Evolutionary conservation across 1,140 invertebrate genomes (phyloP).

Genomic region (Lordiphosa stackelbergi): DNA sequence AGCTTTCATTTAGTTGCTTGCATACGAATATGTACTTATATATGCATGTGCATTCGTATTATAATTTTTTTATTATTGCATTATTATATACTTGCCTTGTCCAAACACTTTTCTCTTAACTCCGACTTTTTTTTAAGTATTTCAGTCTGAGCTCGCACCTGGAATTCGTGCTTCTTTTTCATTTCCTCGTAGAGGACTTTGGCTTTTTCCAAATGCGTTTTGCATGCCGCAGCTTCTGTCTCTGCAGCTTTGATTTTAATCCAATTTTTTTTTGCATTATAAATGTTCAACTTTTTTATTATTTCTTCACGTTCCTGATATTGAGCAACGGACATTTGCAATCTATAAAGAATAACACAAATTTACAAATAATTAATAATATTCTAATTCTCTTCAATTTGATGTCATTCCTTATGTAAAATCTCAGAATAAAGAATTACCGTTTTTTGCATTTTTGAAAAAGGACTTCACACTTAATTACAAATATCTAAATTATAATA

Average conservation of each 20-base stretch:
- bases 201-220: conserved; percentile 17
- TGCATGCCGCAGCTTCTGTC: conserved; percentile 21
- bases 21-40: no score
- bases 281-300: conserved; percentile 45
- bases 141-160: conserved; percentile 19
- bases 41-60: no score
- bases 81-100: conserved; percentile 26
- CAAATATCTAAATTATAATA: no score
- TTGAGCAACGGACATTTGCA: conserved; percentile 41
- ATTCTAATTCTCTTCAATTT: no score
- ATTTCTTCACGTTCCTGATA: conserved; percentile 54
- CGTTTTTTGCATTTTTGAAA: no score
- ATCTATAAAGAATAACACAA: conserved; percentile 8
- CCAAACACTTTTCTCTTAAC: conserved; percentile 25
- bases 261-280: conserved; percentile 53
- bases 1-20: no score
- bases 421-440: no score
- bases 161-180: conserved; percentile 11
- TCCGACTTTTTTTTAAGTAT: conserved; percentile 12
- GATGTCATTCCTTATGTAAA: no score
- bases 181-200: conserved; percentile 16
- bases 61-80: no score
- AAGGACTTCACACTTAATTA: no score
- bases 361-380: no score
- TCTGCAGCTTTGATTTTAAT: conserved; percentile 21